Evolutionary conservation across 1,140 invertebrate genomes (phyloP).

Genomic region (Tetraneura akinire): DNA sequence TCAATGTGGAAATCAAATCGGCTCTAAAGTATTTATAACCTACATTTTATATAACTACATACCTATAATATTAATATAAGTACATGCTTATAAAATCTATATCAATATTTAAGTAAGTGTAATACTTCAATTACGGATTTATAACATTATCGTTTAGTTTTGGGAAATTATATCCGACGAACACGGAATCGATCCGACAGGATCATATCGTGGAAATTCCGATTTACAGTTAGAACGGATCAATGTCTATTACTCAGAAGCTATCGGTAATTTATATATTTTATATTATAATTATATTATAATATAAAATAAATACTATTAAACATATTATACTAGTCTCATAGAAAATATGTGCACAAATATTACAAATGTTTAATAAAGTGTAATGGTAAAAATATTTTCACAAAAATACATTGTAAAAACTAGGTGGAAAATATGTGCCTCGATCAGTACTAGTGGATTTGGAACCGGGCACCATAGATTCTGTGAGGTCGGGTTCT

Average conservation of each 20-base stretch:
- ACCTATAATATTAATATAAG: too few relatives aligned
- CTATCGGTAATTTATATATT: constrained; percentile 58
- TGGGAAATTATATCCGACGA: too few relatives aligned
- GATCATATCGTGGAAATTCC: constrained; percentile 65
- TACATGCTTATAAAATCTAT: too few relatives aligned
- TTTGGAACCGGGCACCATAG: constrained; percentile 60
- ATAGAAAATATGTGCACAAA: not conserved
- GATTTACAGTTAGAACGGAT: constrained; percentile 68
- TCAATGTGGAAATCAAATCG: too few relatives aligned
- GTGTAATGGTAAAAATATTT: too few relatives aligned
- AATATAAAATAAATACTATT: not conserved
- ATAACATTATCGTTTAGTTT: not conserved
- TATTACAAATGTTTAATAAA: not conserved
- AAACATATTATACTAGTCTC: not conserved
- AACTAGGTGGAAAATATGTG: too few relatives aligned
- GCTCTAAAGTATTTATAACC: too few relatives aligned
- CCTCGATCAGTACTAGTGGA: constrained; percentile 57
- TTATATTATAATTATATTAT: not conserved
- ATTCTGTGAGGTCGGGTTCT: constrained; percentile 67
- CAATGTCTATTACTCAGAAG: constrained; percentile 71
- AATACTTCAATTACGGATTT: too few relatives aligned
- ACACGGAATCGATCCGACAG: constrained; percentile 63
- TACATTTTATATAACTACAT: too few relatives aligned
- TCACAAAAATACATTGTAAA: not conserved
- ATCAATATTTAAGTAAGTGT: too few relatives aligned